Percentiles rank a stretch among this genome's conserved stretches.
These are phyloP conservation scores for Onthophagus sagittarius DNA, from an alignment of 2,888 invertebrate species.

Conservation along the genomic window DNA sequence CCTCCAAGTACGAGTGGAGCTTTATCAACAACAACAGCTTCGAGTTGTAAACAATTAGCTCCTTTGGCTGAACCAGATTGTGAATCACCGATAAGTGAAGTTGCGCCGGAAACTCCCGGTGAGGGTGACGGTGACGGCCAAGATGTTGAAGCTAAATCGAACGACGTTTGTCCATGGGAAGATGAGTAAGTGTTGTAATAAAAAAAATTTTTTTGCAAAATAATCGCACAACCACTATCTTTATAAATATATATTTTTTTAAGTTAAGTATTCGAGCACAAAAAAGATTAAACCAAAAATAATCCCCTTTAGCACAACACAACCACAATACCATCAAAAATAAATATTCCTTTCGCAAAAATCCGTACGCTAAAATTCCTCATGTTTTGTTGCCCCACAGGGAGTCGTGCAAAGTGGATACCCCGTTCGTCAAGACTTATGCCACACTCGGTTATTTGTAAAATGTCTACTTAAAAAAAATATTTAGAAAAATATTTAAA, in stretches of 20 bases:
- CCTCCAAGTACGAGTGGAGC: neutral
- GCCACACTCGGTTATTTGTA: conserved; percentile 91
- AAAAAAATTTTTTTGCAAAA: conserved; percentile 52
- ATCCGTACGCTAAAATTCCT: conserved; percentile 1
- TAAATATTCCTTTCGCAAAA: neutral
- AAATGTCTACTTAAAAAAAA: conserved; percentile 33
- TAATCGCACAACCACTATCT: neutral
- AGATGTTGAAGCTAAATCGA: conserved; percentile 55
- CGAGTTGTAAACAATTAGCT: conserved; percentile 49
- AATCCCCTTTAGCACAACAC: conserved; percentile 18
- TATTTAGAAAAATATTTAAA: conserved; percentile 6
- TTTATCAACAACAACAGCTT: neutral
- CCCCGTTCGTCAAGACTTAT: conserved; percentile 91
- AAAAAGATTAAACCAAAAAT: neutral
- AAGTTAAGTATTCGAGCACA: neutral
- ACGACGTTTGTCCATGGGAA: conserved; percentile 92
- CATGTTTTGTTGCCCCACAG: conserved; percentile 58
- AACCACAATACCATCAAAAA: neutral
- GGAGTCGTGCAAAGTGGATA: conserved; percentile 80
- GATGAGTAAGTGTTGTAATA: conserved; percentile 75
- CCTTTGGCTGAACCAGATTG: conserved; percentile 68
- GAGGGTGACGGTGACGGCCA: neutral
- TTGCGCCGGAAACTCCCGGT: conserved; percentile 47
- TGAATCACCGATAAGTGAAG: conserved; percentile 63
- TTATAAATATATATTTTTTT: neutral